Evolutionary conservation across 2,113 vertebrate species (phyloP).

Genomic region (Chionis minor): DNA sequence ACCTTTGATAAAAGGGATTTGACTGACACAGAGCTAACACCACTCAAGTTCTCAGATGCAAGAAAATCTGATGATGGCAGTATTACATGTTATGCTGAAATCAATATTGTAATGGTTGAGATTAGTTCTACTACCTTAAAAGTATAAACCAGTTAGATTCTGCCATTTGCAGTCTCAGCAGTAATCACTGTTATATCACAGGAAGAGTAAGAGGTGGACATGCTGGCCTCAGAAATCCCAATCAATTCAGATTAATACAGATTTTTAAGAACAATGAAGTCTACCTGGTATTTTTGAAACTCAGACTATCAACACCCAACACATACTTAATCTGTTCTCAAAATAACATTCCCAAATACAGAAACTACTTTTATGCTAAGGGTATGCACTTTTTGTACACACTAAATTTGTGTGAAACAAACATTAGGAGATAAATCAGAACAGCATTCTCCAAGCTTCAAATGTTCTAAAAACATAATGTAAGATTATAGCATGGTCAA

Average conservation of each 20-base stretch:
- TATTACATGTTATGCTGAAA: constrained; percentile 10
- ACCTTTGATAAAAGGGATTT: neutral
- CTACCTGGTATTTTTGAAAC: neutral
- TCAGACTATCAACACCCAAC: neutral
- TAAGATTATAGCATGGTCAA: neutral
- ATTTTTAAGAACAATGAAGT: neutral
- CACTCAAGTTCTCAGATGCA: neutral
- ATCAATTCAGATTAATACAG: neutral
- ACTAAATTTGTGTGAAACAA: neutral
- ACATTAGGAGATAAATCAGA: neutral
- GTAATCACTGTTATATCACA: neutral
- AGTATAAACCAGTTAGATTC: neutral
- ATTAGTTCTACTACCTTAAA: neutral
- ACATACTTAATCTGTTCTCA: neutral
- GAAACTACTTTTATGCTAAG: neutral
- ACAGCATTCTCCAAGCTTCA: neutral
- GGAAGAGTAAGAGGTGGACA: neutral
- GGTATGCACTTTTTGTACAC: neutral
- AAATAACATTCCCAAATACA: neutral
- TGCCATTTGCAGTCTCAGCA: neutral
- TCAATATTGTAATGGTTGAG: neutral
- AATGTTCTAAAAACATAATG: neutral
- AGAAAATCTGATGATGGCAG: neutral
- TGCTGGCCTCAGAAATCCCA: neutral
- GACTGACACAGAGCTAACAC: neutral